phyloP scores from a whole-genome alignment of 2,888 invertebrate genomes.

The Ophion slaviceki region DNA sequence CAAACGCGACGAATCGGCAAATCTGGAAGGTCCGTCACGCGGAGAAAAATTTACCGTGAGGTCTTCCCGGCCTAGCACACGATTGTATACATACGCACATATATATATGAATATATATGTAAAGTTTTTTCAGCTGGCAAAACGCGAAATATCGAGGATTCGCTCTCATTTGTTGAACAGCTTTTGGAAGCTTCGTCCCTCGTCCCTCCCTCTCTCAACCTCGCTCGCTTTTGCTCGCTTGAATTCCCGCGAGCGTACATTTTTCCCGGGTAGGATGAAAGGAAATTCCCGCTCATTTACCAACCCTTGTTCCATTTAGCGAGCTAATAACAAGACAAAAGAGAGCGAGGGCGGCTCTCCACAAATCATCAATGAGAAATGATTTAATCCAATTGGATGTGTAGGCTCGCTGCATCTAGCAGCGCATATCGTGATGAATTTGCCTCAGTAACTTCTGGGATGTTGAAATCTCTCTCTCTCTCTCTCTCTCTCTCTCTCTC shows the following conservation, averaged over 20 bases:
- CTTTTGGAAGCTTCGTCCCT: slow-evolving; percentile 32
- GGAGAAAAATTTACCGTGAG: slow-evolving; percentile 56
- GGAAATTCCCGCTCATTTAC: slow-evolving; percentile 35
- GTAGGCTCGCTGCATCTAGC: slow-evolving; percentile 45
- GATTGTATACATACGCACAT: background rate
- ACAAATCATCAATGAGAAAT: slow-evolving; percentile 66
- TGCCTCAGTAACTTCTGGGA: slow-evolving; percentile 67
- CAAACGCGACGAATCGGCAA: slow-evolving; percentile 67
- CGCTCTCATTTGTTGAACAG: slow-evolving; percentile 50
- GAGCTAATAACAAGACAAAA: slow-evolving; percentile 27
- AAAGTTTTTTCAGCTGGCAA: slow-evolving; percentile 66
- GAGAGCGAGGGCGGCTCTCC: slow-evolving; percentile 37
- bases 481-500: background rate
- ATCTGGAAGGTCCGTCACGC: slow-evolving; percentile 62
- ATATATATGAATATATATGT: background rate
- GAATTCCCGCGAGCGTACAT: slow-evolving; percentile 18
- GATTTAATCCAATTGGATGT: slow-evolving; percentile 68
- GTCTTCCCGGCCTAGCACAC: slow-evolving; percentile 21
- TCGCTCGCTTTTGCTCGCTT: slow-evolving; percentile 7
- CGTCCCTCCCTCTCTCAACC: background rate
- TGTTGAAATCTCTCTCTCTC: slow-evolving; percentile 52
- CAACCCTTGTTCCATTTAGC: slow-evolving; percentile 27
- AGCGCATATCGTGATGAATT: slow-evolving; percentile 68
- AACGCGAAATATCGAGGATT: slow-evolving; percentile 52
- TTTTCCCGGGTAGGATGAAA: slow-evolving; percentile 54